A percentile compares a stretch with the other conserved stretches of the same genome.
phyloP scores from a whole-genome alignment of 2,888 invertebrate genomes.

The Caenorhabditis macrosperma region DNA sequence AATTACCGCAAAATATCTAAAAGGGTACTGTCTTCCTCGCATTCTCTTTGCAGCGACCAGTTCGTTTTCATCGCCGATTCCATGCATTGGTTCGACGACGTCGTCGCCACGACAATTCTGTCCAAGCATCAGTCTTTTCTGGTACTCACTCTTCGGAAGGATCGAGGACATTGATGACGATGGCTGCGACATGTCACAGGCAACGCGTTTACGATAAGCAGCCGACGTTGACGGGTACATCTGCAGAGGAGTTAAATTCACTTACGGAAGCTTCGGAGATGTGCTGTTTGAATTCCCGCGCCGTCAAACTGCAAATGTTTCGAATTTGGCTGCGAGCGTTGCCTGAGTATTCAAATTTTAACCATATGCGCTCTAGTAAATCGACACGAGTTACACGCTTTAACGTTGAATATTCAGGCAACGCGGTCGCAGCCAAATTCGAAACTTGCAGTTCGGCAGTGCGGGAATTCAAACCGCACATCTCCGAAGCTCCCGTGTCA shows the following conservation, averaged over 20 bases:
- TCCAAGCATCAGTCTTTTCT: slow-evolving; percentile 8
- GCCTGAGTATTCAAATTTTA: too few species aligned
- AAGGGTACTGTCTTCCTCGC: neutral
- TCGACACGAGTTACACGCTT: too few species aligned
- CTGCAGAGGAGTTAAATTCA: neutral
- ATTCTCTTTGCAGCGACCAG: neutral
- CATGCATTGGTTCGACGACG: neutral
- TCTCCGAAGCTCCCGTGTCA: too few species aligned
- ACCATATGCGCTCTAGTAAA: too few species aligned
- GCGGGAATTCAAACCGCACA: too few species aligned
- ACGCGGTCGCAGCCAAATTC: too few species aligned
- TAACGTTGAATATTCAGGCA: too few species aligned
- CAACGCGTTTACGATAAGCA: slow-evolving; percentile 1
- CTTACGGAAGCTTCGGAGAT: too few species aligned
- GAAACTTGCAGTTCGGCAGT: too few species aligned
- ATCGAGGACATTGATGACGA: neutral
- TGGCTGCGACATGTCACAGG: slow-evolving; percentile 1
- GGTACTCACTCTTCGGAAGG: neutral
- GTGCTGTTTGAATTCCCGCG: too few species aligned
- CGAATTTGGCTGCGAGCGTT: too few species aligned
- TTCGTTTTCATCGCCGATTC: neutral
- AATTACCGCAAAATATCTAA: neutral
- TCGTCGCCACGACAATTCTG: neutral
- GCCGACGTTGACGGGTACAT: slow-evolving; percentile 5
- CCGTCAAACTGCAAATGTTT: too few species aligned